These are phyloP conservation scores for Crossocerus cetratus DNA, from an alignment of 2,888 invertebrate species.

Conservation along the genomic window DNA sequence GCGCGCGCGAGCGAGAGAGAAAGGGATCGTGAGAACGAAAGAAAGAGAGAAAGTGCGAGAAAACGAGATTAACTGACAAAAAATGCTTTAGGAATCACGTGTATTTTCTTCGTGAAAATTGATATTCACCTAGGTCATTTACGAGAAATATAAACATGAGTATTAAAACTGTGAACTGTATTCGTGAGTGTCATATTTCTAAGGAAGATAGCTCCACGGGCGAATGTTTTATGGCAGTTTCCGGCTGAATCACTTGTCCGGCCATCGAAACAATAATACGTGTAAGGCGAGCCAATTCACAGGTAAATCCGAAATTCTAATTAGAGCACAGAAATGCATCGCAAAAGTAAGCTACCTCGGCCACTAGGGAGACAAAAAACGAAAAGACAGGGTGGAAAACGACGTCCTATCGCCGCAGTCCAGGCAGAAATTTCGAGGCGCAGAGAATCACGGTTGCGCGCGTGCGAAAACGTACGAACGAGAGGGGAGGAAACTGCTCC, in stretches of 20 bases:
- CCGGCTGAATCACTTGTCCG: slow-evolving; percentile 65
- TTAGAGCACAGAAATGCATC: not conserved
- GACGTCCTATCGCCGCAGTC: not conserved
- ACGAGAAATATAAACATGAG: slow-evolving; percentile 70
- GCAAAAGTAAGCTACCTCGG: not conserved
- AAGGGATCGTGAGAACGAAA: slow-evolving; percentile 34
- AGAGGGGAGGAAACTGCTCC: slow-evolving; percentile 72
- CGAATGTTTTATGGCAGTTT: slow-evolving; percentile 76
- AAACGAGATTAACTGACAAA: slow-evolving; percentile 37
- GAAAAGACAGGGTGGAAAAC: slow-evolving; percentile 24
- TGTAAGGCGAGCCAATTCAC: too few relatives aligned
- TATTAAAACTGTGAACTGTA: slow-evolving; percentile 74
- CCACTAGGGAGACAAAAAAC: slow-evolving; percentile 22
- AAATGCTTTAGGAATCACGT: slow-evolving; percentile 71
- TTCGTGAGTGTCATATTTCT: slow-evolving; percentile 77
- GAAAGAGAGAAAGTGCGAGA: slow-evolving; percentile 34
- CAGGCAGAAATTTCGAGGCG: slow-evolving; percentile 2
- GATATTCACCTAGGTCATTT: slow-evolving; percentile 67
- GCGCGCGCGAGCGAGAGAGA: slow-evolving; percentile 31
- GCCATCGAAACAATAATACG: too few relatives aligned
- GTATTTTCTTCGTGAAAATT: slow-evolving; percentile 75
- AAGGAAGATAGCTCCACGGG: slow-evolving; percentile 77
- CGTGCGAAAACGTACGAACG: slow-evolving; percentile 28
- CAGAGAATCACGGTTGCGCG: slow-evolving; percentile 12
- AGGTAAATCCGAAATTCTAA: slow-evolving; percentile 6